Conservation (phyloP, 64 coral and sea anemone species). For the Actinia tenebrosa region DNA sequence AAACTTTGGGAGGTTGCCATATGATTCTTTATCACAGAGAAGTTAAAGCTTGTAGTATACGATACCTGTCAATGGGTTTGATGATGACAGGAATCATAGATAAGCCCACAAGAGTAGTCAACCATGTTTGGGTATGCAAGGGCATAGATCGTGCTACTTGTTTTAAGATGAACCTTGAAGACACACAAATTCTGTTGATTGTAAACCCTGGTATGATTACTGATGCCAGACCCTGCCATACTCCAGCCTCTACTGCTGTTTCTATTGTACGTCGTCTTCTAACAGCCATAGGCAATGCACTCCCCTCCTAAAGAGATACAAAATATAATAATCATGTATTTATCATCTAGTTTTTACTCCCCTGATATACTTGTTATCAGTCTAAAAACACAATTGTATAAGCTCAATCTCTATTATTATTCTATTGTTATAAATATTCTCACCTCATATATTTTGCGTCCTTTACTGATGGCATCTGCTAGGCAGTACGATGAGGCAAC, state of each 20-base stretch:
- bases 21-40: too few species aligned
- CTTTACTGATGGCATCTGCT: conserved; percentile 81
- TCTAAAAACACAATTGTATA: too few species aligned
- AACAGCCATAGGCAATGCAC: conserved; percentile 4
- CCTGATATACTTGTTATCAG: too few species aligned
- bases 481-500: conserved; percentile 83
- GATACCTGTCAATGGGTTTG: conserved; percentile 91
- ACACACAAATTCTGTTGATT: conserved; percentile 89
- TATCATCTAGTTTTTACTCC: too few species aligned
- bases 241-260: conserved; percentile 68
- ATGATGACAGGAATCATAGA: conserved; percentile 89
- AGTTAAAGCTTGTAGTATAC: too few species aligned
- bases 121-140: conserved; percentile 53
- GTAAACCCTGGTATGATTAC: conserved; percentile 96
- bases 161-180: conserved; percentile 47
- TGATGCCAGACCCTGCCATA: conserved; percentile 96
- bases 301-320: conserved; percentile 6
- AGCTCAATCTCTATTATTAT: not conserved
- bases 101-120: conserved; percentile 73
- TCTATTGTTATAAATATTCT: not conserved
- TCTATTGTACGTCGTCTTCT: conserved; percentile 40
- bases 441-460: conserved; percentile 56
- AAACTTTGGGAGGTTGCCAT: too few species aligned
- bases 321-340: not conserved
- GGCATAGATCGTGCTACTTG: conserved; percentile 45